A percentile compares a stretch with the other conserved stretches of the same genome.
Evolutionary conservation across 2,888 invertebrate species (phyloP).

Genomic region (Pachymerium ferrugineum): DNA sequence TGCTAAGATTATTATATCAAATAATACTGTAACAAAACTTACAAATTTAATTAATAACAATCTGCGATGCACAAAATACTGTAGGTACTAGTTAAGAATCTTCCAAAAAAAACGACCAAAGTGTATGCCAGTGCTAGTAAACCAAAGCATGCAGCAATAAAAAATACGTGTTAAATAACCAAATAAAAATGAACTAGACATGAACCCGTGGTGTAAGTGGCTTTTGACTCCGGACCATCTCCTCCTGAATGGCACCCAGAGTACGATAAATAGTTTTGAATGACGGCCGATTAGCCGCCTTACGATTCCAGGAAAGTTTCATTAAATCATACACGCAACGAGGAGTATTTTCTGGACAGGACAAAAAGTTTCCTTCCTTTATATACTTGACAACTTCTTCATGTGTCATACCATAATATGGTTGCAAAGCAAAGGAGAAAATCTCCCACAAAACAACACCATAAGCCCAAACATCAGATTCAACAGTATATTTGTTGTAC

Average conservation of each 20-base stretch:
- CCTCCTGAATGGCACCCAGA: conserved; percentile 45
- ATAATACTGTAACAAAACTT: too few relatives aligned
- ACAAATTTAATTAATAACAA: too few relatives aligned
- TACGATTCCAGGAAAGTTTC: conserved; percentile 87
- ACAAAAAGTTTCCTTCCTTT: conserved; percentile 85
- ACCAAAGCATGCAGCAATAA: not conserved
- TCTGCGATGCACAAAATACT: not conserved
- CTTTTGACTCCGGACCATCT: conserved; percentile 37
- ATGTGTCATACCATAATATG: conserved; percentile 95
- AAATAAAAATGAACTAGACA: conserved; percentile 30
- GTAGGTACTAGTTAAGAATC: not conserved
- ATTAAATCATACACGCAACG: conserved; percentile 81
- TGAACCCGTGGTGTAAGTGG: conserved; percentile 35
- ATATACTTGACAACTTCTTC: conserved; percentile 93
- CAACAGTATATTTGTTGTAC: conserved; percentile 91
- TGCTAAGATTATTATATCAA: too few relatives aligned
- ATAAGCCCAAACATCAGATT: conserved; percentile 96
- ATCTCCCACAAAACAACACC: conserved; percentile 96
- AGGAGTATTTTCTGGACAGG: conserved; percentile 85
- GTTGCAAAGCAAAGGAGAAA: conserved; percentile 91
- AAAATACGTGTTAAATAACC: not conserved
- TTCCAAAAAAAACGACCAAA: not conserved
- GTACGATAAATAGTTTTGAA: conserved; percentile 54
- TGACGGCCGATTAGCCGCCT: conserved; percentile 76
- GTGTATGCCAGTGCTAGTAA: not conserved